phyloP scores from a whole-genome alignment of 2,888 invertebrate species.

The Eupithecia inturbata region DNA sequence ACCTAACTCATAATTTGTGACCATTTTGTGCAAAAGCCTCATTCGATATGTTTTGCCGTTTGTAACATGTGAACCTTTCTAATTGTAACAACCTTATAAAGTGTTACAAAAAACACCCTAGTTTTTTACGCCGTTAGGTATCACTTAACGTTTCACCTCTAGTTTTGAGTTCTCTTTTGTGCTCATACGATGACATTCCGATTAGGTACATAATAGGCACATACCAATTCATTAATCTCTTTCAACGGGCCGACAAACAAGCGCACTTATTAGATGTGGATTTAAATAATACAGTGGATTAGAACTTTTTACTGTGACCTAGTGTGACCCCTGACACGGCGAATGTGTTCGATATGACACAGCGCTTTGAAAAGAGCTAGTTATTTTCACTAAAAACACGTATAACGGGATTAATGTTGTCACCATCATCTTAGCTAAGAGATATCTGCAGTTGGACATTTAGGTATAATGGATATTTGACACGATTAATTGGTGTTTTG shows the following conservation, averaged over 20 bases:
- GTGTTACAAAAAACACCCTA: neutral
- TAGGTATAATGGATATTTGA: neutral
- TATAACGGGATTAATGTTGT: neutral
- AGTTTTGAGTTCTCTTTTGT: conserved; percentile 1
- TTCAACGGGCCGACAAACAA: conserved; percentile 44
- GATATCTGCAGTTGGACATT: neutral
- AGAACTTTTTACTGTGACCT: conserved; percentile 60
- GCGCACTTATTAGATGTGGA: conserved; percentile 48
- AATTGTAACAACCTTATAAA: neutral
- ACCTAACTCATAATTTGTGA: conserved; percentile 16
- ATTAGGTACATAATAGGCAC: conserved; percentile 16
- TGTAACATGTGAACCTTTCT: neutral
- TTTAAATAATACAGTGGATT: conserved; percentile 70
- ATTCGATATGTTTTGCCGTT: neutral
- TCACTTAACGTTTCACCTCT: neutral
- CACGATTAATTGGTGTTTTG: too few species aligned
- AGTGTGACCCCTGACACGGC: conserved; percentile 64
- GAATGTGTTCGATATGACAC: conserved; percentile 19
- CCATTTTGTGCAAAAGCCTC: neutral
- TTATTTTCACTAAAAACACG: neutral
- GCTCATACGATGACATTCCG: conserved; percentile 27
- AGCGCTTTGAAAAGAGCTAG: conserved; percentile 20
- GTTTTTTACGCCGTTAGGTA: neutral
- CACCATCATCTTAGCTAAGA: neutral
- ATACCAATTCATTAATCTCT: conserved; percentile 43